A percentile compares a stretch with the other conserved stretches of the same genome.
Evolutionary conservation across 2,797 vertebrate species (phyloP).

Genomic region (Austrolebias charrua): DNA sequence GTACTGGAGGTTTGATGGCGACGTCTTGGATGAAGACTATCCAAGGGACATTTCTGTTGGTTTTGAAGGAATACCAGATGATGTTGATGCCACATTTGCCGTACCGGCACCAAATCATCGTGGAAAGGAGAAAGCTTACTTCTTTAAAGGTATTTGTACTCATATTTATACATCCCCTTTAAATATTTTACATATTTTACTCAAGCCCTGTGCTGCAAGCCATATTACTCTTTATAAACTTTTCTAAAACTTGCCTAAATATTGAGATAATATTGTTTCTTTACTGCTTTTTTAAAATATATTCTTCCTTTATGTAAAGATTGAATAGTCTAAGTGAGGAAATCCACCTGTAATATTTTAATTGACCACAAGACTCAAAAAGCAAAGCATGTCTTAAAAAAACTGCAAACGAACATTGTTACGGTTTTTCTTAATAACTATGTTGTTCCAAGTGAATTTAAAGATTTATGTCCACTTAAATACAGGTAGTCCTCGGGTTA

Average conservation of each 20-base stretch:
- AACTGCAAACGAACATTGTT: neutral
- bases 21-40: conserved; percentile 82
- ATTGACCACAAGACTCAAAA: neutral
- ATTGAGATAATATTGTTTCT: too few relatives aligned
- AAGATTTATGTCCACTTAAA: too few relatives aligned
- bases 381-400: too few relatives aligned
- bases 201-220: too few relatives aligned
- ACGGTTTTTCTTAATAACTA: too few relatives aligned
- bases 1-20: conserved; percentile 93
- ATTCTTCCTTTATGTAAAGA: too few relatives aligned
- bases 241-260: too few relatives aligned
- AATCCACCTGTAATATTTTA: neutral
- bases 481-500: too few relatives aligned
- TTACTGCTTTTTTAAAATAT: too few relatives aligned
- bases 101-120: conserved; percentile 83
- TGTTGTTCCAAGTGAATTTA: too few relatives aligned
- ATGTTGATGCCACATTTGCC: conserved; percentile 85
- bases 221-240: too few relatives aligned
- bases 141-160: conserved; percentile 88
- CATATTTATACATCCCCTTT: neutral
- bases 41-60: conserved; percentile 87
- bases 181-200: neutral
- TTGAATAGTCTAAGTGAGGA: too few relatives aligned
- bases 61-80: conserved; percentile 83
- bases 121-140: conserved; percentile 88